Evolutionary conservation across 2,888 invertebrate species (phyloP).

Genomic region (Peribatodes rhomboidaria): DNA sequence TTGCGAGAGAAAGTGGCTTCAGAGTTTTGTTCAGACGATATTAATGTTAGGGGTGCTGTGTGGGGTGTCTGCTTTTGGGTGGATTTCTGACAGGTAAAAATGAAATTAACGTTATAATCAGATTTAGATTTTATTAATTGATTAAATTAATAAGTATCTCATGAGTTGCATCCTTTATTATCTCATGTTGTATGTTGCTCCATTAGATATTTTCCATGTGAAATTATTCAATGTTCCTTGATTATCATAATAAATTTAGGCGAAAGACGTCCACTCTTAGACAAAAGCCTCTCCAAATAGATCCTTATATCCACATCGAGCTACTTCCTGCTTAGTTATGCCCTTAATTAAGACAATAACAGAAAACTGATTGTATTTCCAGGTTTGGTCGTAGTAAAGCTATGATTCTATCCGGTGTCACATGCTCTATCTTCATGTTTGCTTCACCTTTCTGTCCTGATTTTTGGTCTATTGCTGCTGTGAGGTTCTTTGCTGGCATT

Average conservation of each 20-base stretch:
- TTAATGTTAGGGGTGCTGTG: slow-evolving; percentile 65
- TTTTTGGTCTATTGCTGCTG: slow-evolving; percentile 81
- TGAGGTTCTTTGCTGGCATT: slow-evolving; percentile 89
- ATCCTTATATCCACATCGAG: too few species aligned
- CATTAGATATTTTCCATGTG: too few species aligned
- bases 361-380: slow-evolving; percentile 28
- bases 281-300: too few species aligned
- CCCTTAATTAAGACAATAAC: too few species aligned
- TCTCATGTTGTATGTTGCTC: too few species aligned
- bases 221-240: too few species aligned
- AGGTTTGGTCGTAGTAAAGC: slow-evolving; percentile 83
- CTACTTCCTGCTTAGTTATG: too few species aligned
- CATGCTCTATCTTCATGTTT: slow-evolving; percentile 89
- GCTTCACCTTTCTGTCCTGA: slow-evolving; percentile 88
- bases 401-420: slow-evolving; percentile 87
- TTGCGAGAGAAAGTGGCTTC: slow-evolving; percentile 65
- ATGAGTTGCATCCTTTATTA: too few species aligned
- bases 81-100: slow-evolving; percentile 70
- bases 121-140: too few species aligned
- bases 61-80: slow-evolving; percentile 63
- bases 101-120: background rate
- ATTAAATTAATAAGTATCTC: too few species aligned
- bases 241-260: too few species aligned
- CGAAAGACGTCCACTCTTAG: too few species aligned
- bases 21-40: slow-evolving; percentile 63